Conservation (phyloP, 2,888 invertebrate genomes). For the Cactoblastis cactorum region DNA sequence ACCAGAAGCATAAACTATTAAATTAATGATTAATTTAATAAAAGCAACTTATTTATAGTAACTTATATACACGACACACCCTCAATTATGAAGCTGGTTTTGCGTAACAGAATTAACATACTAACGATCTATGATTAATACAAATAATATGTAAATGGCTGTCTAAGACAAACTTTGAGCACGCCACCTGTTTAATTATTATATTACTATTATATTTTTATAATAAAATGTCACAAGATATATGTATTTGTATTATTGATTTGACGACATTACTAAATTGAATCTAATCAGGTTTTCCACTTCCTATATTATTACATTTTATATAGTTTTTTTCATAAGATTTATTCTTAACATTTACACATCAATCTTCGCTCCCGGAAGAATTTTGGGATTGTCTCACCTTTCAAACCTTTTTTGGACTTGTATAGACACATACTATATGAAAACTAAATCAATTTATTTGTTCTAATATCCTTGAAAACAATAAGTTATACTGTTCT, state of each 20-base stretch:
- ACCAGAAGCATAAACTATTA: constrained; percentile 8
- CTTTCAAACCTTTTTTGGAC: no score
- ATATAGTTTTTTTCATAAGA: no score
- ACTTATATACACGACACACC: constrained; percentile 17
- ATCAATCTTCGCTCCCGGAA: no score
- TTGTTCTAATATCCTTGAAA: no score
- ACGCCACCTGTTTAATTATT: constrained; percentile 41
- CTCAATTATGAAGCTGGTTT: constrained; percentile 24
- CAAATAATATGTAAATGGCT: constrained; percentile 21
- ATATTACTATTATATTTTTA: constrained; percentile 30
- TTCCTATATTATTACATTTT: no score
- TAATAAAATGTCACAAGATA: constrained; percentile 36
- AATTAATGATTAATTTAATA: constrained; percentile 7
- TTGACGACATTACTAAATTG: constrained; percentile 24
- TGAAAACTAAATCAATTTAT: no score
- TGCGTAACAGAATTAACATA: constrained; percentile 36
- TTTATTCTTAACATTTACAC: no score
- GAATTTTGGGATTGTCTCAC: no score
- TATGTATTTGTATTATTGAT: constrained; percentile 40
- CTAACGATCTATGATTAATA: constrained; percentile 22
- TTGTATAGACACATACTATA: no score
- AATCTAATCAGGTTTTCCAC: no score
- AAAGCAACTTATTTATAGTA: constrained; percentile 5
- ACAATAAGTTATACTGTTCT: no score
- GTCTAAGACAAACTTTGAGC: constrained; percentile 35